Percentiles rank a stretch among this genome's conserved stretches.
phyloP scores from a whole-genome alignment of 2,888 invertebrate species.

The Drosophila peninsularis region DNA sequence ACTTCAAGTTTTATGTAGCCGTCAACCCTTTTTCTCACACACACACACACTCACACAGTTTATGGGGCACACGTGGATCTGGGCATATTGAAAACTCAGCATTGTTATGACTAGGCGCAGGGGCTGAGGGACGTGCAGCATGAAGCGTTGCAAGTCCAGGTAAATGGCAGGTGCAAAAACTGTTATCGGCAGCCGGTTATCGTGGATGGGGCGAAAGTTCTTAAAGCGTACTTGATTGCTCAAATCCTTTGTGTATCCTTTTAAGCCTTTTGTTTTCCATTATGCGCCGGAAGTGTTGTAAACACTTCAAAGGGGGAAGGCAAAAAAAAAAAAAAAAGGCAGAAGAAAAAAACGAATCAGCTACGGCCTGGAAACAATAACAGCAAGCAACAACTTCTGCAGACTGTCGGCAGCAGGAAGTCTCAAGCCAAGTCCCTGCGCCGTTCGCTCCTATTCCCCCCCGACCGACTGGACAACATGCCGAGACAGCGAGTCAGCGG shows the following conservation, averaged over 20 bases:
- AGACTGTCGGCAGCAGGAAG: constrained; percentile 23
- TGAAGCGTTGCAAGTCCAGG: constrained; percentile 41
- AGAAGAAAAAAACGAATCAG: constrained; percentile 18
- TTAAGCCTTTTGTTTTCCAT: constrained; percentile 80
- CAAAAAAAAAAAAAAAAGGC: constrained; percentile 23
- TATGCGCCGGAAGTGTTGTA: constrained; percentile 78
- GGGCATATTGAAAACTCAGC: constrained; percentile 71
- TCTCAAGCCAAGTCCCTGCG: constrained; percentile 17
- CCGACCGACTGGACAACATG: constrained; percentile 44
- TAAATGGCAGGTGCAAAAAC: constrained; percentile 58
- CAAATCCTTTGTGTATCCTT: constrained; percentile 80
- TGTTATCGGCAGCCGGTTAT: constrained; percentile 65
- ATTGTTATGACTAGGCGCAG: constrained; percentile 63
- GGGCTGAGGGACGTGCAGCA: constrained; percentile 3
- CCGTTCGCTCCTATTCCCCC: constrained; percentile 7
- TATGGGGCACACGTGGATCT: constrained; percentile 65
- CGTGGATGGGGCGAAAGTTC: constrained; percentile 57
- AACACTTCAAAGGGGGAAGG: constrained; percentile 57
- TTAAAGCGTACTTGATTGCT: constrained; percentile 79
- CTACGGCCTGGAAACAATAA: constrained; percentile 47
- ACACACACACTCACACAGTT: constrained; percentile 30
- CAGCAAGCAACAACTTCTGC: constrained; percentile 26
- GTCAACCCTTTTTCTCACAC: constrained; percentile 38
- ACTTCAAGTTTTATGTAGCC: constrained; percentile 70
- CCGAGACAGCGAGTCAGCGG: constrained; percentile 53